A percentile compares a stretch with the other conserved stretches of the same genome.
Evolutionary conservation across 2,113 vertebrate genomes (phyloP).

Genomic region (Etia nguti): DNA sequence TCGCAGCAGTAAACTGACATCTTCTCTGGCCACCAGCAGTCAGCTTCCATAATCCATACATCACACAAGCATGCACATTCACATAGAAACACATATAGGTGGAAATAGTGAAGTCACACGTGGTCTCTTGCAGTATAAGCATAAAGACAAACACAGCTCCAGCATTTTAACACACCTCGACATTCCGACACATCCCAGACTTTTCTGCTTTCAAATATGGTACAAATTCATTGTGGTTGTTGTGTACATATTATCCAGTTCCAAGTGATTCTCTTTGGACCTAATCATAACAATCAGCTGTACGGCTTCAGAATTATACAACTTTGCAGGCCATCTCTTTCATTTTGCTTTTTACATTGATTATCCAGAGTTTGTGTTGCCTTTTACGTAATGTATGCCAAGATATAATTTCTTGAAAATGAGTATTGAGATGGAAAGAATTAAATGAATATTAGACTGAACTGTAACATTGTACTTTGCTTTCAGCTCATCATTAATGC

Average conservation of each 20-base stretch:
- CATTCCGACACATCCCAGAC: not conserved
- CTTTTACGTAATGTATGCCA: not conserved
- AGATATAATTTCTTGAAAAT: not conserved
- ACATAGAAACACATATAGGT: not conserved
- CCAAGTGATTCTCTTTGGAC: not conserved
- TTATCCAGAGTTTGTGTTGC: not conserved
- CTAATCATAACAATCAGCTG: not conserved
- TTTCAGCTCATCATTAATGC: not conserved
- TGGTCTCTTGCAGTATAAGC: not conserved
- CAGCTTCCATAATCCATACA: slow-evolving; percentile 62
- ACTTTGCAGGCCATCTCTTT: not conserved
- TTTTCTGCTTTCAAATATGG: not conserved
- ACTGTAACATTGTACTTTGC: not conserved
- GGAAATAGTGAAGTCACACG: not conserved
- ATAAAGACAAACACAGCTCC: slow-evolving; percentile 1
- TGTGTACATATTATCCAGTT: not conserved
- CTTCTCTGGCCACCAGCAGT: slow-evolving; percentile 57
- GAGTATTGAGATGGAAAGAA: not conserved
- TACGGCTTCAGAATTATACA: not conserved
- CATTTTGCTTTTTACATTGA: not conserved
- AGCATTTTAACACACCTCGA: not conserved
- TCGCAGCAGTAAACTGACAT: slow-evolving; percentile 69
- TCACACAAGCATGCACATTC: not conserved
- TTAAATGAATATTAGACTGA: not conserved
- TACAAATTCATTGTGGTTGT: not conserved